phyloP scores from a whole-genome alignment of 2,113 vertebrate species.

The Eolophus roseicapilla region DNA sequence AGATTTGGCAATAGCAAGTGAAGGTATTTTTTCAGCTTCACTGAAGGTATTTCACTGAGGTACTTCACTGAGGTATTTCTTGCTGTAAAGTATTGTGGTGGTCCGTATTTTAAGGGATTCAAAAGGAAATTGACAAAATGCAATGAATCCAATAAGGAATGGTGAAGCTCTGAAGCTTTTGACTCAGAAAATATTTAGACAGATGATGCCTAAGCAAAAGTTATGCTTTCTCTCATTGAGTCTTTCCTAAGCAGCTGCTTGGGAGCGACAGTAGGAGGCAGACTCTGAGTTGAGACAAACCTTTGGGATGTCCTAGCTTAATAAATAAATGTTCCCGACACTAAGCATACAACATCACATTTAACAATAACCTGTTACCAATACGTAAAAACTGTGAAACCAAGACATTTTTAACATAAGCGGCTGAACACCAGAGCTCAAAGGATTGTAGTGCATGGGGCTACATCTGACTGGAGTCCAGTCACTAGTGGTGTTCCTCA shows the following conservation, averaged over 20 bases:
- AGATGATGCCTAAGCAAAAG: not conserved
- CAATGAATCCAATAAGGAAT: not conserved
- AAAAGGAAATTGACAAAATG: not conserved
- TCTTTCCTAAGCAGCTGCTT: not conserved
- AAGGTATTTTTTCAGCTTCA: not conserved
- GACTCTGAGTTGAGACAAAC: not conserved
- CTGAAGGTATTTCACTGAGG: too few species aligned
- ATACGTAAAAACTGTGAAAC: not conserved
- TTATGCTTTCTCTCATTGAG: not conserved
- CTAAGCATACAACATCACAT: not conserved
- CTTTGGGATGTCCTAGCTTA: not conserved
- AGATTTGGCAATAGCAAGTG: not conserved
- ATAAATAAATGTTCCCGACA: not conserved
- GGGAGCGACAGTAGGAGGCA: not conserved
- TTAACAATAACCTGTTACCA: not conserved
- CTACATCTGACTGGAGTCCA: not conserved
- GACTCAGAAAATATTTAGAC: not conserved
- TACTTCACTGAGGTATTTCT: not conserved
- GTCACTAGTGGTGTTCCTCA: not conserved
- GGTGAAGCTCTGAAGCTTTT: not conserved
- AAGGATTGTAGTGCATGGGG: too few species aligned
- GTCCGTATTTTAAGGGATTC: not conserved
- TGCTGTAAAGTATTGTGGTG: not conserved
- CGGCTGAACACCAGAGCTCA: not conserved
- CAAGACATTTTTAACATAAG: accelerated